These are phyloP conservation scores for Ahaetulla prasina DNA, from an alignment of 2,113 vertebrate species.

Conservation along the genomic window DNA sequence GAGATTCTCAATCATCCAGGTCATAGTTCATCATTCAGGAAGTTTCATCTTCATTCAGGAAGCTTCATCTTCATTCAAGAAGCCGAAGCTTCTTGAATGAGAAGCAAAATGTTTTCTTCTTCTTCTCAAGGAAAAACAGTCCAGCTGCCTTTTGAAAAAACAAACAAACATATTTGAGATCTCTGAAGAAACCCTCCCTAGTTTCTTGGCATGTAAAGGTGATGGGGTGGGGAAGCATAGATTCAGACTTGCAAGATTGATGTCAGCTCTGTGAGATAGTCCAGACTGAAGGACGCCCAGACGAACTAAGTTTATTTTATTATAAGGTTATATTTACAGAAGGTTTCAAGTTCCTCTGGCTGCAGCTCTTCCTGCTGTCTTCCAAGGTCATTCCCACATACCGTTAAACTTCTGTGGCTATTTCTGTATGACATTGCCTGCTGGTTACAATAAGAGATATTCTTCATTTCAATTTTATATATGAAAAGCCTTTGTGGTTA, in stretches of 20 bases:
- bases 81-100: neutral
- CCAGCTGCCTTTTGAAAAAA: neutral
- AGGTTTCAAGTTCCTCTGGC: neutral
- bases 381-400: neutral
- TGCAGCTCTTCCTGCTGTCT: neutral
- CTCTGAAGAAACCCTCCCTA: neutral
- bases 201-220: neutral
- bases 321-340: neutral
- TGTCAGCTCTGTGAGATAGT: neutral
- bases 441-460: neutral
- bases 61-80: neutral
- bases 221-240: neutral
- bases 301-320: neutral
- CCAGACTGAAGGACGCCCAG: neutral
- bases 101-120: neutral
- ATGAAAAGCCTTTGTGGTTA: neutral
- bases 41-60: neutral
- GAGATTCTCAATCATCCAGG: no score
- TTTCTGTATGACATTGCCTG: neutral
- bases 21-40: neutral
- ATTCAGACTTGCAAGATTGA: neutral
- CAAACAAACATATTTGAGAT: neutral
- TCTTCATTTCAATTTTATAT: conserved; percentile 5
- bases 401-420: neutral
- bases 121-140: neutral